Evolutionary conservation across 2,797 vertebrate species (phyloP).

Genomic region (Chiloscyllium punctatum): DNA sequence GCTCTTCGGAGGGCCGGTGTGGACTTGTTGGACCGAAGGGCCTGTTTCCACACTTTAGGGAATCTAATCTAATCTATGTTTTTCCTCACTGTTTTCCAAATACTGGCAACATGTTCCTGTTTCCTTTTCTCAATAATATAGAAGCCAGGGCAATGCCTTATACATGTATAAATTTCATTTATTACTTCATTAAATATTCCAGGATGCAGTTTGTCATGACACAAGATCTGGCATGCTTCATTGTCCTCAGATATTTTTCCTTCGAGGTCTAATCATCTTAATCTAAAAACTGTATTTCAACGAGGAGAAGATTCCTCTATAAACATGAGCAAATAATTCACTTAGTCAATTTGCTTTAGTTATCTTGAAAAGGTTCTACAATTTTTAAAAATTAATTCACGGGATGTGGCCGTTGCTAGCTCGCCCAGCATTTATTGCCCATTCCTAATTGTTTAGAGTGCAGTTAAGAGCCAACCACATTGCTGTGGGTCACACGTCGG

Average conservation of each 20-base stretch:
- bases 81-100: neutral
- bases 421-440: no score
- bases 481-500: no score
- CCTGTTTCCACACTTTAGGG: no score
- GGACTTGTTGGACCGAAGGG: no score
- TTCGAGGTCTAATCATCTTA: neutral
- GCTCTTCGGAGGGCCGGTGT: no score
- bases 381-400: no score
- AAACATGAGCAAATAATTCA: neutral
- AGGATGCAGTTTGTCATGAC: neutral
- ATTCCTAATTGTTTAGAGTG: no score
- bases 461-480: no score
- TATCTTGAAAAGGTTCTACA: neutral
- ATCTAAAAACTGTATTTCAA: neutral
- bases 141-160: neutral
- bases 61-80: no score
- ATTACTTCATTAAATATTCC: neutral
- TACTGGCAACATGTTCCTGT: neutral
- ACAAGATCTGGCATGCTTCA: neutral
- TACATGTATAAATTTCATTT: neutral
- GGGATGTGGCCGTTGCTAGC: no score
- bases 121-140: neutral
- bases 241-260: neutral
- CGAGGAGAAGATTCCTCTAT: neutral
- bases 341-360: neutral